Evolutionary conservation across 2,113 vertebrate genomes (phyloP).

Genomic region (Felis chaus): DNA sequence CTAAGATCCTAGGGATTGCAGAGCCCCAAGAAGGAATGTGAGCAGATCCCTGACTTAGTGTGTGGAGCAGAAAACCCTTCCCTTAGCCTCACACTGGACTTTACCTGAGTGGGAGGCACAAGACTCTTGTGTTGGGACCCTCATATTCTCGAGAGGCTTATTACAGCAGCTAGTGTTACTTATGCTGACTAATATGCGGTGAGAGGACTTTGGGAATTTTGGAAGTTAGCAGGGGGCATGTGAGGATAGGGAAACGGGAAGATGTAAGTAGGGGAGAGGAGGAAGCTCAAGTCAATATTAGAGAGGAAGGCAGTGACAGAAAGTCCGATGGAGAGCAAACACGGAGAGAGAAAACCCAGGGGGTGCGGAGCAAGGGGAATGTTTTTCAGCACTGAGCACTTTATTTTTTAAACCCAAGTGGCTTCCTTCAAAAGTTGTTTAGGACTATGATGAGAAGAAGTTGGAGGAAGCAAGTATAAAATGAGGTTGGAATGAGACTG

Average conservation of each 20-base stretch:
- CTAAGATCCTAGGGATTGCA: neutral
- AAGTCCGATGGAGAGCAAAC: neutral
- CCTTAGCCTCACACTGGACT: neutral
- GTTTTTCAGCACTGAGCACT: neutral
- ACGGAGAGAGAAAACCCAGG: neutral
- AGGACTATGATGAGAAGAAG: conserved; percentile 43
- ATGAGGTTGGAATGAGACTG: neutral
- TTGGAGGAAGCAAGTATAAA: neutral
- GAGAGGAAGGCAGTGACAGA: neutral
- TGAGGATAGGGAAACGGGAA: neutral
- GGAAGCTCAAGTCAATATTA: neutral
- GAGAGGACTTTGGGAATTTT: too few species aligned
- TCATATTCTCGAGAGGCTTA: neutral
- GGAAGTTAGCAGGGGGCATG: neutral
- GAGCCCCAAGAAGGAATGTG: neutral
- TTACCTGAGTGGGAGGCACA: neutral
- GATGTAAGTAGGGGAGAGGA: neutral
- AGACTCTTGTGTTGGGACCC: neutral
- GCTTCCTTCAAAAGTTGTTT: neutral
- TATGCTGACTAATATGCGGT: neutral
- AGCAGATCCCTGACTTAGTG: neutral
- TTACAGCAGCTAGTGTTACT: neutral
- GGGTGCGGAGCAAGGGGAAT: neutral
- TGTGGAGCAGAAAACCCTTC: neutral
- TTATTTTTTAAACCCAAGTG: neutral